Conservation (phyloP, 2,888 invertebrate species). For the Tryphoninae sp. region DNA sequence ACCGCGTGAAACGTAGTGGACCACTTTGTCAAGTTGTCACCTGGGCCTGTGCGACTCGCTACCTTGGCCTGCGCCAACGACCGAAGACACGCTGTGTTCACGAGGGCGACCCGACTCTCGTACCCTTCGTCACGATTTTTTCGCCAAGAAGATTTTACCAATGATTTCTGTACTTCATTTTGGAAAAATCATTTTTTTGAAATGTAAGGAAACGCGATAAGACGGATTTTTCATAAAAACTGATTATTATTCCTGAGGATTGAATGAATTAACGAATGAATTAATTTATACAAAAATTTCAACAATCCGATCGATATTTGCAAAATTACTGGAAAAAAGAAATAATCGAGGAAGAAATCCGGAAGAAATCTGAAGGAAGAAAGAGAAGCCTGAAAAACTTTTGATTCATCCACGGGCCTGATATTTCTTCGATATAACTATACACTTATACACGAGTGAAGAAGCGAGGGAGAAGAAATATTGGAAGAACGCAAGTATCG, state of each 20-base stretch:
- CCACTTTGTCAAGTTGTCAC: constrained; percentile 78
- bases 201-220: not conserved
- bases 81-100: constrained; percentile 47
- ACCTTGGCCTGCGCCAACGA: constrained; percentile 19
- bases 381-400: not conserved
- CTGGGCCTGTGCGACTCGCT: constrained; percentile 67
- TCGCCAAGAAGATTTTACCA: not conserved
- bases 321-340: constrained; percentile 1
- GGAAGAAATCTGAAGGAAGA: not conserved
- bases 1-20: constrained; percentile 65
- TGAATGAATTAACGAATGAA: no score
- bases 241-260: no score
- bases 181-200: constrained; percentile 14
- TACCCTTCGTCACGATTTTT: constrained; percentile 25
- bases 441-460: constrained; percentile 1
- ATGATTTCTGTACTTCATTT: constrained; percentile 5
- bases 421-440: constrained; percentile 3
- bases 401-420: constrained; percentile 13
- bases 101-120: not conserved
- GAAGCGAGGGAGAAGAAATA: constrained; percentile 15
- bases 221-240: not conserved
- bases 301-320: no score
- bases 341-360: constrained; percentile 26
- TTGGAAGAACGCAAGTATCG: constrained; percentile 71
- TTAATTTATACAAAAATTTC: no score